phyloP scores from a whole-genome alignment of 2,113 vertebrate genomes.

The Neofelis nebulosa region DNA sequence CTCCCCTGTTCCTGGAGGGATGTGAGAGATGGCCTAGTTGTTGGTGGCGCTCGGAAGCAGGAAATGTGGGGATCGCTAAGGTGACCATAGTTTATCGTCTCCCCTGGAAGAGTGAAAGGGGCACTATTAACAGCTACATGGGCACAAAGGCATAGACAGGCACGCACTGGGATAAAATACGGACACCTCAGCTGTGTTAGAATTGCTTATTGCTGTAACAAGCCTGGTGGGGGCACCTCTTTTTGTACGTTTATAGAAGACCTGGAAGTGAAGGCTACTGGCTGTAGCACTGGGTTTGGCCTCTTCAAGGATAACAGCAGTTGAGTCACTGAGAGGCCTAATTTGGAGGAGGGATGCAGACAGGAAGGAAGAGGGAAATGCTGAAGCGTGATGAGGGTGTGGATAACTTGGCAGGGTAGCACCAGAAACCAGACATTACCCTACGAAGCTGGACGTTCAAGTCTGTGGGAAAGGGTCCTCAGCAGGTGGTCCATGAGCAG shows the following conservation, averaged over 20 bases:
- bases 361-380: background rate
- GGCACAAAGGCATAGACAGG: background rate
- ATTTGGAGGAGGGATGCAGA: background rate
- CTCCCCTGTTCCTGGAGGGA: background rate
- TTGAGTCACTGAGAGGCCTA: background rate
- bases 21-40: background rate
- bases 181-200: background rate
- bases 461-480: background rate
- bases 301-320: background rate
- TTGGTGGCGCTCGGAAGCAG: background rate
- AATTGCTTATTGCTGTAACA: slow-evolving; percentile 30
- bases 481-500: background rate
- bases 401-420: background rate
- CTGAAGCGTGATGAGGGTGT: background rate
- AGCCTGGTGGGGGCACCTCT: background rate
- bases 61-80: background rate
- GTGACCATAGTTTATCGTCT: background rate
- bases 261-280: background rate
- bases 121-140: background rate
- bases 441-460: rapidly evolving
- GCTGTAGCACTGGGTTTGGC: background rate
- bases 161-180: rapidly evolving
- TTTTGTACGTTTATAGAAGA: background rate
- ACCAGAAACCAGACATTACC: background rate
- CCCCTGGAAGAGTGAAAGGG: background rate